Evolutionary conservation across 2,888 invertebrate genomes (phyloP), one percentile per base, ranked within the genome.

Genomic region (Epinotia brunnichana): DNA sequence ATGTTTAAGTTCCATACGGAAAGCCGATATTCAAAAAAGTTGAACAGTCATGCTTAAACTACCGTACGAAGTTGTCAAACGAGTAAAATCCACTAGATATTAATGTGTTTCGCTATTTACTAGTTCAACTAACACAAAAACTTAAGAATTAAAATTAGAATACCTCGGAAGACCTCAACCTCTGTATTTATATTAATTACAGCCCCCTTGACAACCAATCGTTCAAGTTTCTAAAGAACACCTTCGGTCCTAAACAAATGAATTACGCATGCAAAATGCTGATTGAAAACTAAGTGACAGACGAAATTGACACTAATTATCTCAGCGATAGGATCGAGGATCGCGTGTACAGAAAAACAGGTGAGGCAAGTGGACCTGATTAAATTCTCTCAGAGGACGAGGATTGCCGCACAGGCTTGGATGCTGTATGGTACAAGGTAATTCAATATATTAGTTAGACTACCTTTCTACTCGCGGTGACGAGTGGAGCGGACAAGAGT

Each of bases 181-280:
- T 41, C 41, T 41, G 41, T 24, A 54, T 24, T 54, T 9, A 10
- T 17, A n/a, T n/a, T n/a, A n/a, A n/a, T n/a, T 17, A 53, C 3
- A 21, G 17, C 3, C 29, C 29, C 35, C 13, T 54, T 24, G 21
- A 21, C 21, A 21, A 54, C 21, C 54, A 57, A 57, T 41, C 41
- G 13, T 59, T 17, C 39, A 19, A 59, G n/a, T 57, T 41, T 19
- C 2, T 9, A 9, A n/a, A 19, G 7, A 24, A 35, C 41, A 57
- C 57, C 59, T 64, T 51, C n/a, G 29, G 53, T 71, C 71, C 67
- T 67, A 67, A 67, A 54, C 67, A 71, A 71, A 71, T 60, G 17
- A 54, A 56, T 71, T 71, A 71, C 54, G 66, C 44, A 71, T 67
- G 60, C 71, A 67, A 71, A 67, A 61, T 66, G 60, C 44, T 67